phyloP scores from a whole-genome alignment of 1,140 invertebrate genomes.

The Archegozetes longisetosus region DNA sequence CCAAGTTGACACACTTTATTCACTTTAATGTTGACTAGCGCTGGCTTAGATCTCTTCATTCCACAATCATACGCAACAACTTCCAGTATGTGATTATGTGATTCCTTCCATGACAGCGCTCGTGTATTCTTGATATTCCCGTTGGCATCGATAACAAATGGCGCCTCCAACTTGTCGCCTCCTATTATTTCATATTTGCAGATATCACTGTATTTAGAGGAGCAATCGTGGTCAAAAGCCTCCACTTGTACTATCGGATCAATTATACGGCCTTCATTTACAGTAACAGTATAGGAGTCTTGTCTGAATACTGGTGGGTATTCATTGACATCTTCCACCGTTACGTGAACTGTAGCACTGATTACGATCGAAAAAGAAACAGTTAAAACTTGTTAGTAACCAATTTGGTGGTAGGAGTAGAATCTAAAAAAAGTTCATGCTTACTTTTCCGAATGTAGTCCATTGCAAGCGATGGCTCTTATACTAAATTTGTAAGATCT shows the following conservation, averaged over 20 bases:
- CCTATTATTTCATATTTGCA: constrained; percentile 84
- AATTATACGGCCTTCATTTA: constrained; percentile 78
- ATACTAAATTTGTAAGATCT: constrained; percentile 91
- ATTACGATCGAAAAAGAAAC: constrained; percentile 26
- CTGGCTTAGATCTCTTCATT: constrained; percentile 63
- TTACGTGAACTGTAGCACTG: constrained; percentile 81
- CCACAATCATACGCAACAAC: constrained; percentile 93
- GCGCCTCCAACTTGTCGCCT: constrained; percentile 41
- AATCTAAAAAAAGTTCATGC: constrained; percentile 22
- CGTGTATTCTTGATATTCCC: constrained; percentile 77
- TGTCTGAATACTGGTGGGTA: constrained; percentile 74
- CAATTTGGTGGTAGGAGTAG: not conserved
- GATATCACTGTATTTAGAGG: constrained; percentile 75
- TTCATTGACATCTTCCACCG: constrained; percentile 88
- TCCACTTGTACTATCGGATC: constrained; percentile 75
- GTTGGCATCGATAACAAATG: constrained; percentile 80
- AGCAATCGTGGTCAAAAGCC: constrained; percentile 77
- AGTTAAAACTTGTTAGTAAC: not conserved
- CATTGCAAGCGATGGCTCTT: constrained; percentile 72
- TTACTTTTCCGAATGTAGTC: constrained; percentile 65
- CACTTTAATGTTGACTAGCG: constrained; percentile 87
- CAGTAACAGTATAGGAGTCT: constrained; percentile 59
- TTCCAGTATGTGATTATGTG: constrained; percentile 84
- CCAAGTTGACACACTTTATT: constrained; percentile 51
- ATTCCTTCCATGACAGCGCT: constrained; percentile 69